Conservation (phyloP, 37 sponge, comb jelly and placozoan genomes). For the Spongilla lacustris region DNA sequence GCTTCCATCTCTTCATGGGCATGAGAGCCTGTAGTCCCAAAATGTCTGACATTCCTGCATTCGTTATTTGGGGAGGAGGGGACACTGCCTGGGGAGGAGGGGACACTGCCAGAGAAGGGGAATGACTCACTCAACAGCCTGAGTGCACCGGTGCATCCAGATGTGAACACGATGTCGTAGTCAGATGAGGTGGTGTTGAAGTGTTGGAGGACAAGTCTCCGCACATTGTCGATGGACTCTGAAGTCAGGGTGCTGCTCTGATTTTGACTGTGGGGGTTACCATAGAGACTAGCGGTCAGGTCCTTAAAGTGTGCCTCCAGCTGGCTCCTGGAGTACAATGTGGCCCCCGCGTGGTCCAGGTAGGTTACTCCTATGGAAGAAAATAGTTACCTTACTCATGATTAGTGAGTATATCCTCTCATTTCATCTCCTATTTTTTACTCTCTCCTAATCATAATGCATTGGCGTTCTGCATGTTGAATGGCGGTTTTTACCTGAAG, state of each 20-base stretch:
- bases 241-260: constrained; percentile 64
- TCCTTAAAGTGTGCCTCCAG: constrained; percentile 62
- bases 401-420: too few species aligned
- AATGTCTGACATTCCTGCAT: neutral
- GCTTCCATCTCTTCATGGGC: neutral
- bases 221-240: constrained; percentile 49
- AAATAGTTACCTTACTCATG: too few species aligned
- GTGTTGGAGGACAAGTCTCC: constrained; percentile 67
- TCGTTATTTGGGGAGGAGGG: too few species aligned
- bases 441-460: too few species aligned
- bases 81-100: neutral
- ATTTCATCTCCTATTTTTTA: too few species aligned
- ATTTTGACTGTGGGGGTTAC: constrained; percentile 90
- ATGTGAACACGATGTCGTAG: constrained; percentile 87
- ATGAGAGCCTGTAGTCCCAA: neutral
- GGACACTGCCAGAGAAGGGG: constrained; percentile 31
- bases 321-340: constrained; percentile 75
- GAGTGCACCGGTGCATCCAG: constrained; percentile 82
- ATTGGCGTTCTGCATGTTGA: neutral
- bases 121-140: constrained; percentile 74
- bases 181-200: constrained; percentile 64
- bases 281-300: constrained; percentile 69
- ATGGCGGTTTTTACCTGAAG: constrained; percentile 16
- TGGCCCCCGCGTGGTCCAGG: constrained; percentile 91
- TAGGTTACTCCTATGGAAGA: constrained; percentile 67